Evolutionary conservation across 2,888 invertebrate genomes (phyloP), one percentile per base, ranked within the genome.

Genomic region (Papilio gigon): DNA sequence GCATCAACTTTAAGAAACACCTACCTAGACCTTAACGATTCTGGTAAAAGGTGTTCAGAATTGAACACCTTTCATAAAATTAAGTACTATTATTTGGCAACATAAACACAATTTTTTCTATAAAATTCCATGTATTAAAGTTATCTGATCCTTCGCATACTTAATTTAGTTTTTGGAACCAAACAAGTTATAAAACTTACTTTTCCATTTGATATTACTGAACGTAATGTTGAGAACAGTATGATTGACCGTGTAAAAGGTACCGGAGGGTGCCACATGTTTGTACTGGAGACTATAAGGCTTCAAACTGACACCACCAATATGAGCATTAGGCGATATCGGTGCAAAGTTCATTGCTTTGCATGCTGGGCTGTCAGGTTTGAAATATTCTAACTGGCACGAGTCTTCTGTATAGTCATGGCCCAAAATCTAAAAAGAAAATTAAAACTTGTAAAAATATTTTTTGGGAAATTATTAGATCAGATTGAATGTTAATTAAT

Each of bases 131-230:
- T n/a, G n/a, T n/a, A n/a, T n/a, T n/a, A n/a, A n/a, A n/a, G n/a
- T n/a, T n/a, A n/a, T n/a, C n/a, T n/a, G n/a, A n/a, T n/a, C n/a
- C n/a, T n/a, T n/a, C n/a, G n/a, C n/a, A n/a, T n/a, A n/a, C n/a
- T n/a, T n/a, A n/a, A n/a, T n/a, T n/a, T n/a, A n/a, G n/a, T n/a
- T n/a, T n/a, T n/a, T n/a, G n/a, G n/a, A n/a, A n/a, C n/a, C n/a
- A n/a, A n/a, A n/a, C 11, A 17, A 5, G 17, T n/a, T 44, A 14
- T 44, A 44, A 5, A 5, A 85, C 90, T 89, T 80, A 91, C 92
- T 88, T 76, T 87, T 90, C 92, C 92, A 92, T 71, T 89, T 90
- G 68, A 92, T 92, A 78, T 90, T 90, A 60, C 83, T 88, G 70
- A 92, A 92, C 12, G 89, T 88, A 22, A 92, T 91, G 74, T 92